These are phyloP conservation scores for Enteromius viviparus DNA, from an alignment of 2,797 vertebrate species.

Conservation along the genomic window DNA sequence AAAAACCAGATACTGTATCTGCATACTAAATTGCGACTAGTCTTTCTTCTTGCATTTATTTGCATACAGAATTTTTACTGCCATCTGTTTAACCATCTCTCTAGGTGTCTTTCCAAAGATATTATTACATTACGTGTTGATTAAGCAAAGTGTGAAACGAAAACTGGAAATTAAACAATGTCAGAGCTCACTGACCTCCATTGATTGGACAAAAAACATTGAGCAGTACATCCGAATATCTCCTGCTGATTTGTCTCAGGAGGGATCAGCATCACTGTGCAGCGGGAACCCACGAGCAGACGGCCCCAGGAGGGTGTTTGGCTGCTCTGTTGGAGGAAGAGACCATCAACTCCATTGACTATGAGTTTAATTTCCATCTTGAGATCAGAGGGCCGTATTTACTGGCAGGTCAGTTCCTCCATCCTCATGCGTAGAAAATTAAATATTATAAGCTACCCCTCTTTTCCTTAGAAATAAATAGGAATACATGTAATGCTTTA, in stretches of 20 bases:
- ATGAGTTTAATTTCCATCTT: constrained; percentile 93
- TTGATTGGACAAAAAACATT: background rate
- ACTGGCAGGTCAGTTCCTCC: constrained; percentile 84
- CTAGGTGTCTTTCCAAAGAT: background rate
- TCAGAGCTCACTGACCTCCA: background rate
- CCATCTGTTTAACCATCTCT: background rate
- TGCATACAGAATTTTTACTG: background rate
- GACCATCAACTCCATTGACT: constrained; percentile 90
- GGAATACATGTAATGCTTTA: background rate
- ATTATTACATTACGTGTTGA: background rate
- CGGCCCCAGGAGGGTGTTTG: constrained; percentile 76
- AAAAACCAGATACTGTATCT: background rate
- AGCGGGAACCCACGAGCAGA: constrained; percentile 69
- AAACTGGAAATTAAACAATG: background rate
- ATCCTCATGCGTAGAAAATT: background rate
- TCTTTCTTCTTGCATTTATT: background rate
- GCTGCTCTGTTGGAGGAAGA: constrained; percentile 83
- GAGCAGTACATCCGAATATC: background rate
- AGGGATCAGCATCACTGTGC: constrained; percentile 76
- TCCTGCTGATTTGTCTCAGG: constrained; percentile 49
- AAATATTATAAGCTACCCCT: background rate
- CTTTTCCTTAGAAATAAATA: background rate
- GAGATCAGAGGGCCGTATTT: constrained; percentile 93
- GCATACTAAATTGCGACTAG: background rate
- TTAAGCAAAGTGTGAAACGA: background rate